Evolutionary conservation across 2,113 vertebrate species (phyloP).

Genomic region (Eudyptes chrysolophus): DNA sequence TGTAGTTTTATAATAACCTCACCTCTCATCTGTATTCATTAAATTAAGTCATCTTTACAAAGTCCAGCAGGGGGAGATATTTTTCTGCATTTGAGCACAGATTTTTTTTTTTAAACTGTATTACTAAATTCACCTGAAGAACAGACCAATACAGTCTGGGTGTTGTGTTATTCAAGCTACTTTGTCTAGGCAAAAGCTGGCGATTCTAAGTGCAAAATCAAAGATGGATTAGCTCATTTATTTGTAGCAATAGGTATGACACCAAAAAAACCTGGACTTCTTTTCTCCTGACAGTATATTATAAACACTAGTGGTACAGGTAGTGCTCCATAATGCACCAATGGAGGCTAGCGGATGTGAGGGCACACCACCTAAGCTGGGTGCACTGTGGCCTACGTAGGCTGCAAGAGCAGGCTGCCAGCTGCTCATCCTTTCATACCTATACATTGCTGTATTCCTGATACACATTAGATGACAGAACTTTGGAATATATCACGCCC

Average conservation of each 20-base stretch:
- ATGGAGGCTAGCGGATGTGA: background rate
- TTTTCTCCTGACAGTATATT: background rate
- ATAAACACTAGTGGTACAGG: background rate
- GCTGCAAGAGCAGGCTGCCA: background rate
- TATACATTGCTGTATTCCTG: background rate
- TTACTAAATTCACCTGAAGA: background rate
- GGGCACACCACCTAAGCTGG: background rate
- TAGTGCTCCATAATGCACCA: background rate
- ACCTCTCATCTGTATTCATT: background rate
- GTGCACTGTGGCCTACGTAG: background rate
- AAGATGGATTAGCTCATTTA: background rate
- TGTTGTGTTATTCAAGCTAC: background rate
- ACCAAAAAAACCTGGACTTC: background rate
- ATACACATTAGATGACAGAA: background rate
- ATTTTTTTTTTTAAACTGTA: background rate
- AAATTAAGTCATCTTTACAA: background rate
- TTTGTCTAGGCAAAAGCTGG: background rate
- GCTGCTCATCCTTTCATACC: background rate
- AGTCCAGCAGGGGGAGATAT: background rate
- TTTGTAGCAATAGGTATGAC: background rate
- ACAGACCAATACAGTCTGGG: too few relatives aligned
- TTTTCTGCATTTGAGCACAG: background rate
- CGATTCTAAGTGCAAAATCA: background rate
- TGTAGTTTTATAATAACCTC: background rate
- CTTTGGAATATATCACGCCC: background rate